Base-by-base conservation (phyloP, 1,140 invertebrate genomes). In the Apis laboriosa region DNA sequence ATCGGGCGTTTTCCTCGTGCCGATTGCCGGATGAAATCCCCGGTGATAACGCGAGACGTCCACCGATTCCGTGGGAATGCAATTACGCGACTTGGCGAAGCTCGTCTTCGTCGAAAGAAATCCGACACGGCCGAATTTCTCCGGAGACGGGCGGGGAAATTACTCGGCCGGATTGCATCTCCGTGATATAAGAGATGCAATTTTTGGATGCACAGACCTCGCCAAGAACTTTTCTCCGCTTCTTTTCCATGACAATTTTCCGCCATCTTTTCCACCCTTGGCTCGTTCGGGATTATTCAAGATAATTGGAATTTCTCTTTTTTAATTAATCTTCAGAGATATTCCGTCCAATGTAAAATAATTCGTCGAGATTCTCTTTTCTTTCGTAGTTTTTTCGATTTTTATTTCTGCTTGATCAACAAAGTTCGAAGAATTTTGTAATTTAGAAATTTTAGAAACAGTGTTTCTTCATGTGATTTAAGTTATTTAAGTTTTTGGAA, bases 41-140 rank as follows among this genome's bases (percentile, higher is more conserved):
- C 77, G 74, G 77, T 64, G 86, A 87, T 88, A 88, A 88, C 82
- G 71, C 63, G 77, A 74, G 60, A 19, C 60, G 19, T 61, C 77
- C 77, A 71, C 74, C 81, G 83, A 88, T 88, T 88, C 80, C 83
- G 83, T 85, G 86, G 83, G 87, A 88, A 87, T 85, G 86, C 78
- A 88, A 88, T 88, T 87, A 88, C 71, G 84, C 67, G 71, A 79
- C 77, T 67, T 79, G 66, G 60, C n/a, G 71, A 84, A 88, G 64
- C 74, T 79, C 82, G 75, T 85, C 78, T 60, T 58, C 64, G 78
- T 82, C 71, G 75, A 85, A 88, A 85, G 83, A 87, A 87, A 87
- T 85, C 83, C 75, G 77, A 60, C 75, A 28, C 55, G 56, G 84
- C 70, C 74, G 70, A 66, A 68, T 72, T 79, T 85, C 78, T 87